These are phyloP conservation scores for Montipora efflorescens DNA, from an alignment of 64 coral and sea anemone species.

Conservation along the genomic window DNA sequence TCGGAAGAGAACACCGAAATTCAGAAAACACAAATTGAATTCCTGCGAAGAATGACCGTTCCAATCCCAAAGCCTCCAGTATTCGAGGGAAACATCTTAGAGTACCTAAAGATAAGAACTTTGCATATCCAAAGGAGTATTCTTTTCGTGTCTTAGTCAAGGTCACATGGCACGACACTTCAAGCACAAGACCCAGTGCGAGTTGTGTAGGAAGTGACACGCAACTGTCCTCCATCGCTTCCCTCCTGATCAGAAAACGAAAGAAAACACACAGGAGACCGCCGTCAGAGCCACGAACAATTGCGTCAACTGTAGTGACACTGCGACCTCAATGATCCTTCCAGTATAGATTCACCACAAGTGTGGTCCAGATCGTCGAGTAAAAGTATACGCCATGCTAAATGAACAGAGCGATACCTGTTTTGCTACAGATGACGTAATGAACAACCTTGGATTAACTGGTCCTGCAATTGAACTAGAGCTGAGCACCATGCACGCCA, in stretches of 20 bases:
- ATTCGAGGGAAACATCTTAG: no score
- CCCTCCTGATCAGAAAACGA: neutral
- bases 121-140: conserved; percentile 51
- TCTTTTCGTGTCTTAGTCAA: conserved; percentile 34
- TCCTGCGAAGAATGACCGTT: conserved; percentile 25
- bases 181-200: conserved; percentile 20
- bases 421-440: conserved; percentile 56
- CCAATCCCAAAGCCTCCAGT: no score
- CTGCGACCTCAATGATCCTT: conserved; percentile 65
- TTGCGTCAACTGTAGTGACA: conserved; percentile 34
- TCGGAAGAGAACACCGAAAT: conserved; percentile 68
- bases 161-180: conserved; percentile 52
- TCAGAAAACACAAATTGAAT: conserved; percentile 64
- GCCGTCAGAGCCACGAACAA: conserved; percentile 40
- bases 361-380: conserved; percentile 4
- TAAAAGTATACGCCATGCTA: conserved; percentile 60
- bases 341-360: conserved; percentile 71
- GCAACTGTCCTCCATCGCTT: conserved; percentile 45
- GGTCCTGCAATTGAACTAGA: conserved; percentile 64
- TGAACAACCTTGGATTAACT: neutral
- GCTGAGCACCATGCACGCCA: conserved; percentile 76
- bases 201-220: conserved; percentile 65
- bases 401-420: conserved; percentile 78
- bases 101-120: conserved; percentile 20
- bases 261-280: neutral